Evolutionary conservation across 2,888 invertebrate species (phyloP).

Genomic region (Ectropis crepuscularia): DNA sequence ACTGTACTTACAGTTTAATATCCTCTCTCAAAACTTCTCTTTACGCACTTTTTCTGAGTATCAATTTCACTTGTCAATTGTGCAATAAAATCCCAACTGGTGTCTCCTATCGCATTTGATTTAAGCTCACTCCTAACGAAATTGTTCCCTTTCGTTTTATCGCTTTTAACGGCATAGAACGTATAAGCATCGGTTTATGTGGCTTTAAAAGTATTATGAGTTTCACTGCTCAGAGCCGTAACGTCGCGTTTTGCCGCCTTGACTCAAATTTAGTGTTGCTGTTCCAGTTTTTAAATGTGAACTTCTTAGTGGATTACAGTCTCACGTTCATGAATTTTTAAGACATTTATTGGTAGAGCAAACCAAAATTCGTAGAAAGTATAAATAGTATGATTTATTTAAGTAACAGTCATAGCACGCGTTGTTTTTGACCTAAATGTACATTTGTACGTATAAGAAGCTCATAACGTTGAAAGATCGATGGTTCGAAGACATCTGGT

Average conservation of each 20-base stretch:
- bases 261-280: neutral
- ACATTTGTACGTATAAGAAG: too few relatives aligned
- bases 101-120: constrained; percentile 57
- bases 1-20: constrained; percentile 6
- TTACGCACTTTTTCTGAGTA: constrained; percentile 51
- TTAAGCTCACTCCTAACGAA: constrained; percentile 54
- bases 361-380: too few relatives aligned
- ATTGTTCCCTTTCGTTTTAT: constrained; percentile 60
- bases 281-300: too few relatives aligned
- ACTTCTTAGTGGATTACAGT: too few relatives aligned
- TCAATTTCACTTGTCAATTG: constrained; percentile 67
- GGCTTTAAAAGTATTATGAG: constrained; percentile 42
- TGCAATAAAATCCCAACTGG: constrained; percentile 60
- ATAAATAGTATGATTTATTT: too few relatives aligned
- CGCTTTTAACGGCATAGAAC: constrained; percentile 50
- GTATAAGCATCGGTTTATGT: constrained; percentile 41
- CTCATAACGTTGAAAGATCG: too few relatives aligned
- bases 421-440: too few relatives aligned
- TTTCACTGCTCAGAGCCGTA: constrained; percentile 35
- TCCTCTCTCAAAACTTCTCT: constrained; percentile 18
- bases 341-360: too few relatives aligned
- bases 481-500: too few relatives aligned
- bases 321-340: too few relatives aligned
- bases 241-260: neutral
- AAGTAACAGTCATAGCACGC: too few relatives aligned